A percentile compares a stretch with the other conserved stretches of the same genome.
These are phyloP conservation scores for Addax nasomaculatus DNA, from an alignment of 2,113 vertebrate species.

Conservation along the genomic window DNA sequence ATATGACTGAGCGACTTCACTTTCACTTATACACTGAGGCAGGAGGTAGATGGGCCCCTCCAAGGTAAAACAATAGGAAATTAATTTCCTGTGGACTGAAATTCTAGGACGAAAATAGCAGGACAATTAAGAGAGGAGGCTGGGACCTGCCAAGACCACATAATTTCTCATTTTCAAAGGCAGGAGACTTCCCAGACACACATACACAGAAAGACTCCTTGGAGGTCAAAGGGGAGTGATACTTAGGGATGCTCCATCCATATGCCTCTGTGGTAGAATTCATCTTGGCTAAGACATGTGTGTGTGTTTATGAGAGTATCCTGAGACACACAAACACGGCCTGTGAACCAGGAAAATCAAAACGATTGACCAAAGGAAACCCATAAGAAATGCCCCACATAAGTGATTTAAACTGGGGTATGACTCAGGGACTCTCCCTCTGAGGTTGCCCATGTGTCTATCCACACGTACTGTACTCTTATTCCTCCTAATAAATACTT, in stretches of 20 bases:
- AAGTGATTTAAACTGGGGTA: not conserved
- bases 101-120: not conserved
- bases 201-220: not conserved
- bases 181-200: not conserved
- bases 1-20: too few relatives aligned
- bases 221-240: not conserved
- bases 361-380: not conserved
- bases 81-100: not conserved
- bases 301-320: not conserved
- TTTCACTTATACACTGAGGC: not conserved
- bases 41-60: not conserved
- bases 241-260: not conserved
- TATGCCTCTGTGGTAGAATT: not conserved
- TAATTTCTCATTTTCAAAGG: not conserved
- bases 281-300: not conserved
- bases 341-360: not conserved
- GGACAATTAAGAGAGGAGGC: not conserved
- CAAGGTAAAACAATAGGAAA: not conserved
- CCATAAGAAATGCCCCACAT: not conserved
- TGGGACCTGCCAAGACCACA: not conserved
- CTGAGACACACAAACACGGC: not conserved
- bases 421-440: not conserved
- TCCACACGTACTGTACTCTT: not conserved
- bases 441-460: not conserved
- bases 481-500: not conserved